Evolutionary conservation across 2,888 invertebrate genomes (phyloP).

Genomic region (Amphipoea lucens): DNA sequence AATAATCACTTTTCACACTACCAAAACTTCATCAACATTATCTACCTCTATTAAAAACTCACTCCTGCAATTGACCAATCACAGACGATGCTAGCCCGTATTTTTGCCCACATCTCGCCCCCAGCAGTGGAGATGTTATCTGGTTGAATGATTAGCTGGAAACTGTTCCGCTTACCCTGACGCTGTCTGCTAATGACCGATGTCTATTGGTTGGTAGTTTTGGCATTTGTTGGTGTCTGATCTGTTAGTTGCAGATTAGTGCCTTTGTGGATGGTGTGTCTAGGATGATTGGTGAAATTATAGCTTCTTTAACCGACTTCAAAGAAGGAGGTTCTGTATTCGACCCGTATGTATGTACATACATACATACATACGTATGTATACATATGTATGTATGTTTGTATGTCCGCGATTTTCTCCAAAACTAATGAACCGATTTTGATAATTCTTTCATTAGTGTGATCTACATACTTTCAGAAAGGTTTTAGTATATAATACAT

Average conservation of each 20-base stretch:
- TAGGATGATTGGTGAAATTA: no score
- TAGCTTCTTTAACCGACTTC: no score
- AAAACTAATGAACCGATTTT: no score
- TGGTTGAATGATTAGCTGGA: conserved; percentile 65
- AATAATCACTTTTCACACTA: neutral
- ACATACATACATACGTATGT: no score
- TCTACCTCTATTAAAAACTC: neutral
- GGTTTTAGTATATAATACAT: no score
- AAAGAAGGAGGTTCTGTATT: no score
- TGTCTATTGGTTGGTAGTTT: conserved; percentile 24
- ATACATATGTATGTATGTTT: no score
- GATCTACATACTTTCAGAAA: no score
- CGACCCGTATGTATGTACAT: no score
- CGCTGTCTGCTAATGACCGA: conserved; percentile 45
- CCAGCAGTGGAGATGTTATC: conserved; percentile 61
- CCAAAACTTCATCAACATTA: neutral
- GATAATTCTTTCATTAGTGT: no score
- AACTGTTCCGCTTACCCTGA: conserved; percentile 57
- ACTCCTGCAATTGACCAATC: neutral
- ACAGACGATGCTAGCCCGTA: conserved; percentile 1
- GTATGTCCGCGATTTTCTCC: no score
- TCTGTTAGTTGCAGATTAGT: neutral
- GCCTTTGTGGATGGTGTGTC: neutral
- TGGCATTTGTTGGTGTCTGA: conserved; percentile 15
- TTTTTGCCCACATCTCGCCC: conserved; percentile 42